Percentiles rank a stretch among this genome's conserved stretches.
Conservation (phyloP, 2,113 vertebrate genomes). For the Nettapus auritus region DNA sequence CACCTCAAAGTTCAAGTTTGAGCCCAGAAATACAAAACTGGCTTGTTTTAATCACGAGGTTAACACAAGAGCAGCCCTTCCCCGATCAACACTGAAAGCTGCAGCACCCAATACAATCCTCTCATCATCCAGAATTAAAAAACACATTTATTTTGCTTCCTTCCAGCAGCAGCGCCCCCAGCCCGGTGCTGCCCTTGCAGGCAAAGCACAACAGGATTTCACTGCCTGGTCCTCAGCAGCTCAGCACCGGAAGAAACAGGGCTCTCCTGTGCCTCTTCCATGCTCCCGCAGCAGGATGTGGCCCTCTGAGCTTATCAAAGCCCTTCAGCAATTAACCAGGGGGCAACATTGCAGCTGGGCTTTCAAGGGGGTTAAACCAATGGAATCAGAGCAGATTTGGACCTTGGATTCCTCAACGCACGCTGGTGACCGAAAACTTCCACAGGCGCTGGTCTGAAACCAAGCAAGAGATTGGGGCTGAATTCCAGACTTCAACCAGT, state of each 20-base stretch:
- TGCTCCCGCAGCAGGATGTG: rapidly evolving
- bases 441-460: rapidly evolving
- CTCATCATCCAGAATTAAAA: not conserved
- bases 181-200: not conserved
- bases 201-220: not conserved
- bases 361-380: not conserved
- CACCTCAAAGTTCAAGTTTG: no score
- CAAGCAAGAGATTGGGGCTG: not conserved
- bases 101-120: not conserved
- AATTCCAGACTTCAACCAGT: not conserved
- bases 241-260: not conserved
- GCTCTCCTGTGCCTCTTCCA: not conserved
- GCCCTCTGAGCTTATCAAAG: not conserved
- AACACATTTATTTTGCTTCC: no score
- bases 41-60: not conserved
- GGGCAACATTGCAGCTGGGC: not conserved
- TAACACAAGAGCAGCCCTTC: not conserved
- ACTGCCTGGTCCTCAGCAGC: not conserved
- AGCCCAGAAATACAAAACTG: not conserved
- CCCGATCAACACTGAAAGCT: not conserved
- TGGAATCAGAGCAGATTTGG: not conserved
- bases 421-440: not conserved
- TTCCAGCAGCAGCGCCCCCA: no score
- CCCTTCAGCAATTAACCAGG: not conserved
- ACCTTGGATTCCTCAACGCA: not conserved